Evolutionary conservation across 2,797 vertebrate species (phyloP), one percentile per base, ranked within the genome.

Genomic region (Varecia variegata): DNA sequence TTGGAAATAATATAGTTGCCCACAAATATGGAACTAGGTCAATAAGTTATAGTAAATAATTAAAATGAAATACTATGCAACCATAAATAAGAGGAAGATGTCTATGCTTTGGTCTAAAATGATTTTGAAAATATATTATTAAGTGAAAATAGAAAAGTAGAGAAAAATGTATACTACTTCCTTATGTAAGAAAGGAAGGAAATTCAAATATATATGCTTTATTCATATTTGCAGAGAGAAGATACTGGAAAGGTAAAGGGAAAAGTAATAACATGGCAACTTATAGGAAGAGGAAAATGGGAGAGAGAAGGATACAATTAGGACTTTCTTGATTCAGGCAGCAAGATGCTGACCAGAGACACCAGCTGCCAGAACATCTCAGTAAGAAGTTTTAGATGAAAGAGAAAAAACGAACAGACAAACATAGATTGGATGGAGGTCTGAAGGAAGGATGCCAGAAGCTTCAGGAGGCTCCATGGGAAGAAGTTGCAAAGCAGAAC

Each of bases 41-140:
- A 89, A 73, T 90, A 87, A 77, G 30, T 18, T 80, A 67, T 30
- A 14, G 23, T 38, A 65, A 4, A 54, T 54, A 30, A 47, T 85
- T 86, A 83, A 96, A 95, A 96, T 62, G 27, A 96, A 91, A 12
- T 73, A 21, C 10, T 38, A 73, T 56, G 21, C 3, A 80, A 10
- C 47, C 58, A 74, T 62, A 90, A 70, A 60, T 21, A 32, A 7
- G 15, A 90, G n/a, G 40, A 56, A 71, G 13, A 87, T 62, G 52
- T 79, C 45, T 67, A 43, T 35, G 27, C n/a, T 88, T 87, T 93
- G 5, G 30, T 60, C 47, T 90, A 43, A 74, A 77, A 67, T 76
- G 43, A 88, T 67, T 77, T 56, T 86, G 25, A 87, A 83, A 23
- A 38, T 68, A 40, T 9, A 35, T 60, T 58, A 17, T 74, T 79